Evolutionary conservation across 2,888 invertebrate genomes (phyloP).

Genomic region (Mythimna vitellina): DNA sequence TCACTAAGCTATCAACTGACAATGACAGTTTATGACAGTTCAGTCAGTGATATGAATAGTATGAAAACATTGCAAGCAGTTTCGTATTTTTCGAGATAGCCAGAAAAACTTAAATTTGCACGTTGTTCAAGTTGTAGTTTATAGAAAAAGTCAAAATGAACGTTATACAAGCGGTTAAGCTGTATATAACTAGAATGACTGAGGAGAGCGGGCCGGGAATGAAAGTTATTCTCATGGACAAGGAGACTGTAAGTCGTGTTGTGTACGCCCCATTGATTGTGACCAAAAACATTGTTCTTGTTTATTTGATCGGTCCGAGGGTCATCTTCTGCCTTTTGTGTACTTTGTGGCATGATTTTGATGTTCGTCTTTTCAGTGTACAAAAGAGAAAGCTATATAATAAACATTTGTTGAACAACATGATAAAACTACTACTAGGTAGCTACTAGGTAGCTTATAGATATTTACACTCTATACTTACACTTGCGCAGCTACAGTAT

Average conservation of each 20-base stretch:
- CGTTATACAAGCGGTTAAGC: slow-evolving; percentile 97
- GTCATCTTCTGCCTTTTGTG: background rate
- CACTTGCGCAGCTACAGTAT: background rate
- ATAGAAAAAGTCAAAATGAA: slow-evolving; percentile 93
- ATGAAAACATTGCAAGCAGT: slow-evolving; percentile 33
- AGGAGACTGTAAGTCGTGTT: slow-evolving; percentile 94
- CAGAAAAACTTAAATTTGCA: background rate
- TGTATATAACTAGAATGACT: slow-evolving; percentile 99
- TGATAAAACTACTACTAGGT: background rate
- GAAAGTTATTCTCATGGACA: slow-evolving; percentile 99
- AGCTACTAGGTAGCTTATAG: background rate
- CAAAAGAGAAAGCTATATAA: too few relatives aligned
- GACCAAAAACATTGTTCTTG: slow-evolving; percentile 1
- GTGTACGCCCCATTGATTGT: slow-evolving; percentile 29
- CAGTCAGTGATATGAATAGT: slow-evolving; percentile 19
- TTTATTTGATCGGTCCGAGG: slow-evolving; percentile 1
- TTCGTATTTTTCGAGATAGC: slow-evolving; percentile 7
- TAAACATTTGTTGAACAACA: slow-evolving; percentile 1
- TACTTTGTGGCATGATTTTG: background rate
- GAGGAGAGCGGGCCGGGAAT: slow-evolving; percentile 99
- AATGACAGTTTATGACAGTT: slow-evolving; percentile 42
- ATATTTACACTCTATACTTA: background rate
- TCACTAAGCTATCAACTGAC: too few relatives aligned
- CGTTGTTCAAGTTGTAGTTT: background rate
- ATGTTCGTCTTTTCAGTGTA: background rate